These are phyloP conservation scores for Chrysomallon squamiferum DNA, from an alignment of 1,140 invertebrate genomes.

Conservation along the genomic window DNA sequence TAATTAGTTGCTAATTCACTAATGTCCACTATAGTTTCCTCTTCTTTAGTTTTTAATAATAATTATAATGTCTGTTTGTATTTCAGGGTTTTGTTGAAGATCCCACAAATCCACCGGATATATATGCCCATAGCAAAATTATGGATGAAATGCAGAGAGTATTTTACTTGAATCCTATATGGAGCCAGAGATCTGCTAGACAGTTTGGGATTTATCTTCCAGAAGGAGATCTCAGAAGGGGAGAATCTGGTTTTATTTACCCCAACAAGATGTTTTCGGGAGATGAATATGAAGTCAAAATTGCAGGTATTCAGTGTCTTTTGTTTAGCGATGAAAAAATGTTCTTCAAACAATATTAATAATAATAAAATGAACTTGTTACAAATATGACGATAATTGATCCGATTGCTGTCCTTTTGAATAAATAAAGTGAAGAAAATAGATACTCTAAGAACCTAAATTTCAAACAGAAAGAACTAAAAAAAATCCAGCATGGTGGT, in stretches of 20 bases:
- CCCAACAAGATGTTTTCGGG: slow-evolving; percentile 35
- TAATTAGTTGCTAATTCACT: too few relatives aligned
- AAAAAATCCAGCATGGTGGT: too few relatives aligned
- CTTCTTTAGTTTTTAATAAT: too few relatives aligned
- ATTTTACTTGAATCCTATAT: slow-evolving; percentile 12
- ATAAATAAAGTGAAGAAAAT: too few relatives aligned
- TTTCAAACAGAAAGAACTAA: too few relatives aligned
- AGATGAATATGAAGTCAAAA: slow-evolving; percentile 16
- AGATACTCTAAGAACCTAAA: too few relatives aligned
- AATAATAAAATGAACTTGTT: too few relatives aligned
- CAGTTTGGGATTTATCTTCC: slow-evolving; percentile 44
- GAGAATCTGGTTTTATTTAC: slow-evolving; percentile 26
- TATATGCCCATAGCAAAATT: slow-evolving; percentile 39
- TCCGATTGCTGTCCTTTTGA: too few relatives aligned
- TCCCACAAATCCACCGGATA: slow-evolving; percentile 25
- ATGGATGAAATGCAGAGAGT: slow-evolving; percentile 16
- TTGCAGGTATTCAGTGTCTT: slow-evolving; percentile 46
- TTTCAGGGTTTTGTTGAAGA: slow-evolving; percentile 41
- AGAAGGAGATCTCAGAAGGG: slow-evolving; percentile 33
- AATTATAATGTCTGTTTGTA: not conserved
- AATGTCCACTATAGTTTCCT: too few relatives aligned
- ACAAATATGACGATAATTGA: too few relatives aligned
- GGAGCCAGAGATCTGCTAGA: slow-evolving; percentile 31
- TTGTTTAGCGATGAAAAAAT: too few relatives aligned
- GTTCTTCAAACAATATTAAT: too few relatives aligned